A percentile compares a stretch with the other conserved stretches of the same genome.
Evolutionary conservation across 1,140 invertebrate genomes (phyloP).

Genomic region (Dendrolimus kikuchii): DNA sequence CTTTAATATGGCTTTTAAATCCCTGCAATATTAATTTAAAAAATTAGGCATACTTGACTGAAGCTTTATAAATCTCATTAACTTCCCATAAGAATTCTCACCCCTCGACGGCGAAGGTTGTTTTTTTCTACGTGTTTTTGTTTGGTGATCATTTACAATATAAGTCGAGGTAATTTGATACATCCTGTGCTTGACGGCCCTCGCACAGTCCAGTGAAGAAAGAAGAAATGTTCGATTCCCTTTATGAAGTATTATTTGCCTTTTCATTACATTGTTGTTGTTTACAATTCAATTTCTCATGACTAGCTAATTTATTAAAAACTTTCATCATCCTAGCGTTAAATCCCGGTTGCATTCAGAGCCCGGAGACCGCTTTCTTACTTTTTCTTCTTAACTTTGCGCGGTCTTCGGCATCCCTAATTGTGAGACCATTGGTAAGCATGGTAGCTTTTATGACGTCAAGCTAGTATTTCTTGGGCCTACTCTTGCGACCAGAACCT

Average conservation of each 20-base stretch:
- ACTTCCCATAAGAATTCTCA: slow-evolving; percentile 61
- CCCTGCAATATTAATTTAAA: not conserved
- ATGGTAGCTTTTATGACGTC: too few species aligned
- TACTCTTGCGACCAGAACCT: too few species aligned
- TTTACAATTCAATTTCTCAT: not conserved
- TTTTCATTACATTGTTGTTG: not conserved
- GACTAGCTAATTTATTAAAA: too few species aligned
- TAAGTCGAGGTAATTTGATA: slow-evolving; percentile 60
- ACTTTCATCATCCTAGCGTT: too few species aligned
- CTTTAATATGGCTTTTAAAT: too few species aligned
- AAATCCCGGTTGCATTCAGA: too few species aligned
- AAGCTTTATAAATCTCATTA: slow-evolving; percentile 64
- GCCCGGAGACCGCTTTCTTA: too few species aligned
- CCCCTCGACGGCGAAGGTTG: slow-evolving; percentile 47
- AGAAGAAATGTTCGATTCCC: not conserved
- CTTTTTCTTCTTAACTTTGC: too few species aligned
- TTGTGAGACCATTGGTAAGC: too few species aligned
- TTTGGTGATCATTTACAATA: slow-evolving; percentile 58
- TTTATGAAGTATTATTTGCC: not conserved
- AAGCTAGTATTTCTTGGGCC: too few species aligned
- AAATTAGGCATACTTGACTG: slow-evolving; percentile 39
- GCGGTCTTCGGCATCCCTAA: too few species aligned
- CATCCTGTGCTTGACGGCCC: slow-evolving; percentile 57
- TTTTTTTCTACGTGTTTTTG: slow-evolving; percentile 58
- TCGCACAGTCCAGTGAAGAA: slow-evolving; percentile 23